phyloP scores from a whole-genome alignment of 2,888 invertebrate species.

The Notodonta ziczac region DNA sequence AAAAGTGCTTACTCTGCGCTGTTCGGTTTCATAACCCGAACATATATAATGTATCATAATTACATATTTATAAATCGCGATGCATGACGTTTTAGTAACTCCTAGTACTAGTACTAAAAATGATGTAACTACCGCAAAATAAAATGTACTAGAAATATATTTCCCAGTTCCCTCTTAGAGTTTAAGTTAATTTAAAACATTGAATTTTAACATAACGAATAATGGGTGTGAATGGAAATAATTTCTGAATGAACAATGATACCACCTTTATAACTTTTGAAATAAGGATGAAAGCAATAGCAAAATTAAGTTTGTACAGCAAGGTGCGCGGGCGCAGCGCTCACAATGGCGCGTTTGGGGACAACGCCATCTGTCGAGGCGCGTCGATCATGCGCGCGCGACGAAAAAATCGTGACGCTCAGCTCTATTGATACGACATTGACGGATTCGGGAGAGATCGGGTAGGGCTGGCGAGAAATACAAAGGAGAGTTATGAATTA shows the following conservation, averaged over 20 bases:
- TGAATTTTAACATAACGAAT: not conserved
- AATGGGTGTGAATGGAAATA: not conserved
- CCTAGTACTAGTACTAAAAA: too few species aligned
- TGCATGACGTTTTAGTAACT: too few species aligned
- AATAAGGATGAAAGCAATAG: constrained; percentile 17
- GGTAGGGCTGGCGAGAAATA: constrained; percentile 51
- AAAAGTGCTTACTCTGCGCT: too few species aligned
- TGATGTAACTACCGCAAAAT: too few species aligned
- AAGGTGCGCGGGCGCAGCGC: constrained; percentile 29
- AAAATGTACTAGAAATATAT: too few species aligned
- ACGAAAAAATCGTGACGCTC: constrained; percentile 65
- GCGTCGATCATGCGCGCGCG: constrained; percentile 47
- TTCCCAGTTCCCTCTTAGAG: too few species aligned
- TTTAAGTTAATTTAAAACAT: not conserved
- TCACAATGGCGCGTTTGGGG: constrained; percentile 37
- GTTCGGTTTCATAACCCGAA: too few species aligned
- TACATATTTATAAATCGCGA: too few species aligned
- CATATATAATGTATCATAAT: too few species aligned
- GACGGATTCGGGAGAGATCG: constrained; percentile 70
- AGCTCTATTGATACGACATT: constrained; percentile 80
- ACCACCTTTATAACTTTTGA: not conserved
- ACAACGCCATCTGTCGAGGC: constrained; percentile 51
- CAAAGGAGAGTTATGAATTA: too few species aligned
- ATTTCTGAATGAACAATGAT: not conserved
- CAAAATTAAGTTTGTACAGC: constrained; percentile 14